Conservation (phyloP, 2,888 invertebrate genomes). For the Ectropis crepuscularia region DNA sequence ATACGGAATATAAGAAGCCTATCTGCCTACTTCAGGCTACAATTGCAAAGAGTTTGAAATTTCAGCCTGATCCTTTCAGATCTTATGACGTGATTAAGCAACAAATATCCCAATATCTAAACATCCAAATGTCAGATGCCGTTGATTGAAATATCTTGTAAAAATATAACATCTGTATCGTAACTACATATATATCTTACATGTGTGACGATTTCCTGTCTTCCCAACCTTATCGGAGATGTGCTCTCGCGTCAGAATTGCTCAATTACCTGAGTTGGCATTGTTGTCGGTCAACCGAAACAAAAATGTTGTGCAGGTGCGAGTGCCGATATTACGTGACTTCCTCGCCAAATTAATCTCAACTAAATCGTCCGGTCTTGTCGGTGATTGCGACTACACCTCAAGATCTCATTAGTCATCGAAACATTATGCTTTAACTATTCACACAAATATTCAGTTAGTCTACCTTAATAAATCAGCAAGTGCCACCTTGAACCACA, state of each 20-base stretch:
- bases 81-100: no score
- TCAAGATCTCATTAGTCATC: constrained; percentile 39
- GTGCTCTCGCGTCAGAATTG: constrained; percentile 69
- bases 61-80: no score
- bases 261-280: constrained; percentile 71
- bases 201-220: constrained; percentile 64
- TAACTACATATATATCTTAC: constrained; percentile 41
- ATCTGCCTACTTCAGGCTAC: no score
- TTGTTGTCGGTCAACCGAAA: constrained; percentile 77
- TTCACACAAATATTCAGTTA: constrained; percentile 49
- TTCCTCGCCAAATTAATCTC: constrained; percentile 58
- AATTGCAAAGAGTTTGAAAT: no score
- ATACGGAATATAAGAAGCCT: no score
- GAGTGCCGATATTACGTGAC: constrained; percentile 66
- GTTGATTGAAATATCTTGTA: no score
- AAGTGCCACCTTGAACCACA: constrained; percentile 71
- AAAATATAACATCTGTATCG: not conserved
- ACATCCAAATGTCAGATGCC: no score
- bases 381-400: constrained; percentile 18
- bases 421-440: constrained; percentile 43
- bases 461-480: constrained; percentile 63
- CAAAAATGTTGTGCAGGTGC: constrained; percentile 71
- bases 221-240: constrained; percentile 73
- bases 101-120: no score
- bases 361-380: constrained; percentile 42